Evolutionary conservation across 1,140 invertebrate species (phyloP), one percentile per base, ranked within the genome.

Genomic region (Euborellia annulipes): DNA sequence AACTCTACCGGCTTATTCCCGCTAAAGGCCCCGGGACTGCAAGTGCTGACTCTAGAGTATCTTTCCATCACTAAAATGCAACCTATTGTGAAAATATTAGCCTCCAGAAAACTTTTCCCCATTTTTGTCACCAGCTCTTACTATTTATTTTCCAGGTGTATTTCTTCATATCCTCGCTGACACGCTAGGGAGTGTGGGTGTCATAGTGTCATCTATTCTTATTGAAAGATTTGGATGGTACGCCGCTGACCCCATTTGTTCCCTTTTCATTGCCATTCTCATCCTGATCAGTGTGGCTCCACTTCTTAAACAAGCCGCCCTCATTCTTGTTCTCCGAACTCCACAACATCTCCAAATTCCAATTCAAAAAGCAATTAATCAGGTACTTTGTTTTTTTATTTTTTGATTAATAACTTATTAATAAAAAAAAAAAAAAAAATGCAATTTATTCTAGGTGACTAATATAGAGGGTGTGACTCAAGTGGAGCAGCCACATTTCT

Each of bases 171-270:
- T 77, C 32, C 50, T 77, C 20, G 75, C 75, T 8, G 75, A 77
- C 55, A 77, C 75, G 2, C 55, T 78, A 37, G 74, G 75, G 17
- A 73, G 70, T 54, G 68, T 77, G 18, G 75, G 75, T 36, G 74
- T 76, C 2, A 77, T 78, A 42, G 62, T 75, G 13, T 75, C 71
- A 13, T 71, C 74, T 3, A 47, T 78, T n/a, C 56, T 76, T 3
- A 75, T 77, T 37, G 66, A 78, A 54, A 61, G 68, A 47, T 72
- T 72, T 62, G 73, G 69, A 4, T 73, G 68, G 67, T 63, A 69
- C 41, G 67, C 74, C 45, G 72, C 74, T 3, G 75, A 77, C 56
- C 75, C 75, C 2, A 59, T 78, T n/a, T 78, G 75, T 53, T 77
- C 75, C 4, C 46, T 78, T 4, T 69, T 78, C 50, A 71, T 77